Conservation (phyloP, 1,140 invertebrate genomes). For the Sycophaga agraensis region DNA sequence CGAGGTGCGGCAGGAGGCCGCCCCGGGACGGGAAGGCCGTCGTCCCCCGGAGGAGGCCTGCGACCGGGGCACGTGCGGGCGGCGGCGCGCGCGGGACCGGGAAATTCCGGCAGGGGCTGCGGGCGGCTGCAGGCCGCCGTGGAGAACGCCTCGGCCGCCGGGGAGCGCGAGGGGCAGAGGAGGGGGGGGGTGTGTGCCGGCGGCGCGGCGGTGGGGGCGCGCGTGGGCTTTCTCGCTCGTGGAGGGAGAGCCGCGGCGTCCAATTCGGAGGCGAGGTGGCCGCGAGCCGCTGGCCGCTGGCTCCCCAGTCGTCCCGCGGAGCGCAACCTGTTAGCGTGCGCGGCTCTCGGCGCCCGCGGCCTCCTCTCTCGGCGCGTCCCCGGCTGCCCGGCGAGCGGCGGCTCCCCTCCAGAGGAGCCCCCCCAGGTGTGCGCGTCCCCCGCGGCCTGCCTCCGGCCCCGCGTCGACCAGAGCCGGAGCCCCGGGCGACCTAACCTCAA, state of each 20-base stretch:
- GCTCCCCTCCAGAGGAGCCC: too few species aligned
- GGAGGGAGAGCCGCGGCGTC: not conserved
- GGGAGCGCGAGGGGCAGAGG: not conserved
- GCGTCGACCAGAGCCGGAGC: too few species aligned
- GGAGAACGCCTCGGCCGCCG: too few species aligned
- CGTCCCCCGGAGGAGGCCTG: too few species aligned
- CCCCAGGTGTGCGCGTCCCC: too few species aligned
- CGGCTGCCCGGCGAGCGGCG: too few species aligned
- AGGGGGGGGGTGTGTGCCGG: not conserved
- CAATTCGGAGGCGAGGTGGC: conserved; percentile 16
- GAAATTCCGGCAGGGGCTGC: not conserved
- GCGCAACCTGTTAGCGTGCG: conserved; percentile 40
- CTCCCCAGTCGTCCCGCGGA: conserved; percentile 44
- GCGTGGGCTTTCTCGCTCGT: not conserved
- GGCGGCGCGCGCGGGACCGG: not conserved
- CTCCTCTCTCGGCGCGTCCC: too few species aligned
- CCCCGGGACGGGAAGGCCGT: too few species aligned
- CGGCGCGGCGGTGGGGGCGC: not conserved
- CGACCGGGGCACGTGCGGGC: too few species aligned
- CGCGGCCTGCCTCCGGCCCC: too few species aligned
- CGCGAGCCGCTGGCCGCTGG: conserved; percentile 16
- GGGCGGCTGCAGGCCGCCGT: not conserved
- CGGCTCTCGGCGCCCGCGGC: too few species aligned
- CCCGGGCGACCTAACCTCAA: too few species aligned
- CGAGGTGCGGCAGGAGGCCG: not conserved